Evolutionary conservation across 1,140 invertebrate species (phyloP), one percentile per base, ranked within the genome.

Genomic region (Andricus grossulariae): DNA sequence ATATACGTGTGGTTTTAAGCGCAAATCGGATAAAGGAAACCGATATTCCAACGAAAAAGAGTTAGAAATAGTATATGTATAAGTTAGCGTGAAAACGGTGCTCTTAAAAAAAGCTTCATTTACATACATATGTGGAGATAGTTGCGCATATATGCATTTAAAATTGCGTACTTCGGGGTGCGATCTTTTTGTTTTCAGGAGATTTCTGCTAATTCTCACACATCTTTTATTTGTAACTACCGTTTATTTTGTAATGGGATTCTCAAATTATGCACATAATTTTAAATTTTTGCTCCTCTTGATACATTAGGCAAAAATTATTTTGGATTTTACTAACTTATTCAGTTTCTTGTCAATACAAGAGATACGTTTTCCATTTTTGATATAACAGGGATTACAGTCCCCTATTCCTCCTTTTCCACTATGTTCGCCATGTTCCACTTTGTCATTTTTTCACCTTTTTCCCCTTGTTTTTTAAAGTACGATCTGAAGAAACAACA

Each of bases 1-100:
- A 57, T 12, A 25, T 12, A 57, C 13, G 32, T 66, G 60, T 39
- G 32, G 60, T 66, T 39, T 66, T 39, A 66, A 66, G 32, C 25
- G 8, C n/a, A 66, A 66, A 66, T 66, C n/a, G 5, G 15, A 39
- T 66, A 45, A 39, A 66, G 60, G 60, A 66, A 66, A 13, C 60
- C 25, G 15, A 66, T 66, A 66, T 66, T 66, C 6, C 32, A 16
- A 45, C 1, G 15, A 21, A 1, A 66, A 39, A 66, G 3, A 39
- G 13, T 16, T 13, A 66, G 39, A 66, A 66, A 66, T 25, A 39
- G 5, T 66, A 12, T 45, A 16, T 39, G 25, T 32, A 7, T n/a
- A 39, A 66, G 32, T 45, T 3, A 66, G 8, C 15, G 15, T 25
- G 4, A 66, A 66, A 66, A 66, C 18, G n/a, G 18, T 16, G 10